These are phyloP conservation scores for Protobothrops mucrosquamatus DNA, from an alignment of 2,113 vertebrate species.

Conservation along the genomic window DNA sequence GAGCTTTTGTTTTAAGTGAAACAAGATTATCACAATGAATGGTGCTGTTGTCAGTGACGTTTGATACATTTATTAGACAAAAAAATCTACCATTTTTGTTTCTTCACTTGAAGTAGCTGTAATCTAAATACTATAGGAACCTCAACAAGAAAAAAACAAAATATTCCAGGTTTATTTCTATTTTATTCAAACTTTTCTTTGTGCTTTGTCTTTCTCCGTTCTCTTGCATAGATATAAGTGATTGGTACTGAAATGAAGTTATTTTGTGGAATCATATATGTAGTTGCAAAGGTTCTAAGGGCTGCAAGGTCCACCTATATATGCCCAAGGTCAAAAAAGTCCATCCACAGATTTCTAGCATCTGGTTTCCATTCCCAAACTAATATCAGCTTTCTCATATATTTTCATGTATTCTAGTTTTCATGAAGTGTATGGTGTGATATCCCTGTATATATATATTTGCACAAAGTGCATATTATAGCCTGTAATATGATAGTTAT, in stretches of 20 bases:
- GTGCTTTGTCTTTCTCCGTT: neutral
- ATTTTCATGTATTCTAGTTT: neutral
- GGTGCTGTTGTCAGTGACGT: constrained; percentile 53
- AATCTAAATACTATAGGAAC: neutral
- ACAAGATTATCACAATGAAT: constrained; percentile 46
- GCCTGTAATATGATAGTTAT: neutral
- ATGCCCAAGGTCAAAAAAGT: neutral
- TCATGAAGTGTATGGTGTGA: too few relatives aligned
- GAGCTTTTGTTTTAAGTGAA: constrained; percentile 46
- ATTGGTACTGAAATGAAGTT: neutral
- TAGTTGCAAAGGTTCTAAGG: neutral
- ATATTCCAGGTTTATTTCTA: constrained; percentile 10
- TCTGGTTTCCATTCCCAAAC: neutral
- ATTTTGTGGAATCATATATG: neutral
- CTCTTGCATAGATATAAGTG: neutral
- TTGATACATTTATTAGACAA: constrained; percentile 39
- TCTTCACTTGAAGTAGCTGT: constrained; percentile 39
- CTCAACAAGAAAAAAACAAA: constrained; percentile 32
- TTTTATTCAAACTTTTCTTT: constrained; percentile 29
- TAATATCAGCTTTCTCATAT: neutral
- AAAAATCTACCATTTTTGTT: constrained; percentile 39
- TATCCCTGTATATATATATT: neutral
- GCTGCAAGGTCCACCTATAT: neutral
- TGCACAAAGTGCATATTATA: neutral
- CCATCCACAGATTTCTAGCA: neutral